Evolutionary conservation across 2,113 vertebrate genomes (phyloP).

Genomic region (Agapornis roseicollis): DNA sequence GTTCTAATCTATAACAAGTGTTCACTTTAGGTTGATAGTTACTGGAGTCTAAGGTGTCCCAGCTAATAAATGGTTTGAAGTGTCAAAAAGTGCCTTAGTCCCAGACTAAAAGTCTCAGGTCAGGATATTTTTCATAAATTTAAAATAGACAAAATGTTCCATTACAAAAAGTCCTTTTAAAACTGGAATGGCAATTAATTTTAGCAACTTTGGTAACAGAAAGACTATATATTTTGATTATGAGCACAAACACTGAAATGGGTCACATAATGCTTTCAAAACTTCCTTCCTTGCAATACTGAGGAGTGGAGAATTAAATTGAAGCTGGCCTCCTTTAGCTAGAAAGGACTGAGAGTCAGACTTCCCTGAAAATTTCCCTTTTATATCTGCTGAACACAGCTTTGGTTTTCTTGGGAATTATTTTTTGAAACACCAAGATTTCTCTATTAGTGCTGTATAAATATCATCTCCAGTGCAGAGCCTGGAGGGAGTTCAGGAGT

Average conservation of each 20-base stretch:
- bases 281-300: neutral
- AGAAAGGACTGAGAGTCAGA: neutral
- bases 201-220: neutral
- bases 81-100: neutral
- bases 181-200: neutral
- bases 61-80: neutral
- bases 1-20: neutral
- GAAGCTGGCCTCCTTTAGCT: neutral
- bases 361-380: neutral
- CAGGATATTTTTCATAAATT: neutral
- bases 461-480: constrained; percentile 25
- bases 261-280: neutral
- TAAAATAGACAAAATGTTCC: neutral
- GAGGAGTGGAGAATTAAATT: neutral
- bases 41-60: neutral
- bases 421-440: constrained; percentile 45
- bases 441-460: constrained; percentile 47
- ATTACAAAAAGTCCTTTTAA: neutral
- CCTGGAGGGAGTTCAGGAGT: constrained; percentile 35
- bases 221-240: neutral
- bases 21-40: neutral
- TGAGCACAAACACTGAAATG: neutral
- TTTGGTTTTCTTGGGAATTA: constrained; percentile 39
- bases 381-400: neutral
- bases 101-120: neutral